Evolutionary conservation across 2,113 vertebrate genomes (phyloP), one percentile per base, ranked within the genome.

Genomic region (Pelecanus crispus): DNA sequence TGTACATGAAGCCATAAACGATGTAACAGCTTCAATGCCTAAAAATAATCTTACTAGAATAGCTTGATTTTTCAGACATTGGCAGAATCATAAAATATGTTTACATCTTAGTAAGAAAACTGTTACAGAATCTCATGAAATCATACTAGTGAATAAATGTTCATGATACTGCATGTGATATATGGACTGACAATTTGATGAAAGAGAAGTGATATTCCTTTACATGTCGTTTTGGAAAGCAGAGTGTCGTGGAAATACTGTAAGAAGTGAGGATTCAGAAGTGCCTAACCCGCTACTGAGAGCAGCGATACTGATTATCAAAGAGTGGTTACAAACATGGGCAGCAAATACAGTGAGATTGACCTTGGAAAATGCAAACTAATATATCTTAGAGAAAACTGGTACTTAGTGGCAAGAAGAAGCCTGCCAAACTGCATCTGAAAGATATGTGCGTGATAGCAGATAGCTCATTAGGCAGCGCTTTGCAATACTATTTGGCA

Each of bases 1-100:
- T 0, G 0, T 32, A 42, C 1, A 0, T 10, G 21, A 84, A 87
- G 29, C 28, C 61, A 49, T 84, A 78, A 82, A 85, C 5, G 1
- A 50, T 72, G 28, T 77, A 92, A 74, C 15, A 58, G 25, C 17
- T 79, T 81, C 50, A 50, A 13, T 36, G 9, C 56, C 58, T 88
- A 82, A 90, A 89, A 93, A 86, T 19, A 70, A 47, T 47, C n/a
- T 26, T 72, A 50, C 40, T 59, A 40, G n/a, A 84, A 71, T 50
- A 42, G 42, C 77, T 93, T 66, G 13, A 66, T 87, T 84, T 96
- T 55, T 72, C 61, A 79, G 61, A 72, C 61, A 78, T 40, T 52
- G 26, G 10, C 47, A 80, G 73, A 92, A 85, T 77, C 58, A 61
- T 87, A 71, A 78, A 55, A 63, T 58, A 24, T 11, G 6, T 88